Evolutionary conservation across 1,140 invertebrate species (phyloP).

Genomic region (Drosophila lowei): DNA sequence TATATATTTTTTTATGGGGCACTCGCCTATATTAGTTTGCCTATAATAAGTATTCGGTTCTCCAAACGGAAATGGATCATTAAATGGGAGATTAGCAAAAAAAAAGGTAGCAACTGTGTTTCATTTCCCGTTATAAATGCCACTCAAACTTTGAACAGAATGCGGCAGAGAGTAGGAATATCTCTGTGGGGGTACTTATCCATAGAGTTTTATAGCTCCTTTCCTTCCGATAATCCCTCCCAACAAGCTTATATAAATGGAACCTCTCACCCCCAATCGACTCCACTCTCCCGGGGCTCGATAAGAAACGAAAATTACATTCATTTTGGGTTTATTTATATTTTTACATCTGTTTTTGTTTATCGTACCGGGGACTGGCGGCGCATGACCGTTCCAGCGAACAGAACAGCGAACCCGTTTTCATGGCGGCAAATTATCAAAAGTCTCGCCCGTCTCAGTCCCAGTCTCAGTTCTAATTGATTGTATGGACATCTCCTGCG

Average conservation of each 20-base stretch:
- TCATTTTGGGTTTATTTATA: slow-evolving; percentile 37
- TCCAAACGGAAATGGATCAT: slow-evolving; percentile 47
- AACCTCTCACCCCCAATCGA: too few relatives aligned
- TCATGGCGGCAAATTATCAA: slow-evolving; percentile 22
- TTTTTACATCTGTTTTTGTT: slow-evolving; percentile 37
- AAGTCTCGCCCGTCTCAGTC: background rate
- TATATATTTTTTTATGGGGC: slow-evolving; percentile 18
- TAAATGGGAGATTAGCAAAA: slow-evolving; percentile 31
- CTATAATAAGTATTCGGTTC: slow-evolving; percentile 18
- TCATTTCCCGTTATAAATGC: slow-evolving; percentile 21
- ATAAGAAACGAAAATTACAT: slow-evolving; percentile 8
- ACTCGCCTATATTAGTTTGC: slow-evolving; percentile 36
- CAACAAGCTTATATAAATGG: too few relatives aligned
- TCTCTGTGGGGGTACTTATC: too few relatives aligned
- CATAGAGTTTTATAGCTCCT: too few relatives aligned
- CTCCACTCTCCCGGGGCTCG: too few relatives aligned
- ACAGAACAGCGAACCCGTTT: slow-evolving; percentile 39
- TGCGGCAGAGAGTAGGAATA: background rate
- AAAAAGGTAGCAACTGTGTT: slow-evolving; percentile 1
- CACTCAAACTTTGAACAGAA: slow-evolving; percentile 11
- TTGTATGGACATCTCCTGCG: too few relatives aligned
- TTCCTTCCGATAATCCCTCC: too few relatives aligned
- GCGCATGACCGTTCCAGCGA: slow-evolving; percentile 16
- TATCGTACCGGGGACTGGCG: slow-evolving; percentile 9
- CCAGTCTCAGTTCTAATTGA: too few relatives aligned